phyloP scores from a whole-genome alignment of 1,140 invertebrate genomes.

The Helicorthomorpha holstii region DNA sequence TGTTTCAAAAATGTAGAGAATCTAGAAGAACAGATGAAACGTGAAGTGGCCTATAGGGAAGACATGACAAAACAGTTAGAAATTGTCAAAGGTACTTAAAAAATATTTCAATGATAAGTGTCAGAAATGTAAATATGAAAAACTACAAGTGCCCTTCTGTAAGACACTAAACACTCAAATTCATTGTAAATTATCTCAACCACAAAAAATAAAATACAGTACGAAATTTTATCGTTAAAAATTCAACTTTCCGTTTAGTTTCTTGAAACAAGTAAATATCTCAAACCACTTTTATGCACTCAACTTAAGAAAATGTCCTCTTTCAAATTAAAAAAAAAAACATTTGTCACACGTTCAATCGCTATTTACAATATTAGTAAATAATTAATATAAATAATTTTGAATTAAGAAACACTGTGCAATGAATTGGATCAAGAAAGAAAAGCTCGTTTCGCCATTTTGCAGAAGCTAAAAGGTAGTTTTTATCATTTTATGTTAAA shows the following conservation, averaged over 20 bases:
- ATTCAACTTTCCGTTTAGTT: neutral
- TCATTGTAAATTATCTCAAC: neutral
- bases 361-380: neutral
- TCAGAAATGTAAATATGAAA: neutral
- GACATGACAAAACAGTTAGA: slow-evolving; percentile 25
- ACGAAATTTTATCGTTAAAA: neutral
- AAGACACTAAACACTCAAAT: neutral
- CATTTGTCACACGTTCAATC: neutral
- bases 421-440: slow-evolving; percentile 25
- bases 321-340: neutral
- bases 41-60: slow-evolving; percentile 24
- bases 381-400: neutral
- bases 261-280: too few relatives aligned
- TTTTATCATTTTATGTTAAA: too few relatives aligned
- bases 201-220: neutral
- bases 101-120: neutral
- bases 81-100: slow-evolving; percentile 20
- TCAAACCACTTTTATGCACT: neutral
- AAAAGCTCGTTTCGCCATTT: slow-evolving; percentile 22
- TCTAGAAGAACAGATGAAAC: slow-evolving; percentile 22
- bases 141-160: neutral
- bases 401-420: slow-evolving; percentile 20
- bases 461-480: slow-evolving; percentile 26
- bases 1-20: slow-evolving; percentile 14
- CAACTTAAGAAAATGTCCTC: neutral